Conservation (phyloP, 1,140 invertebrate genomes). For the Anthonomus grandis region DNA sequence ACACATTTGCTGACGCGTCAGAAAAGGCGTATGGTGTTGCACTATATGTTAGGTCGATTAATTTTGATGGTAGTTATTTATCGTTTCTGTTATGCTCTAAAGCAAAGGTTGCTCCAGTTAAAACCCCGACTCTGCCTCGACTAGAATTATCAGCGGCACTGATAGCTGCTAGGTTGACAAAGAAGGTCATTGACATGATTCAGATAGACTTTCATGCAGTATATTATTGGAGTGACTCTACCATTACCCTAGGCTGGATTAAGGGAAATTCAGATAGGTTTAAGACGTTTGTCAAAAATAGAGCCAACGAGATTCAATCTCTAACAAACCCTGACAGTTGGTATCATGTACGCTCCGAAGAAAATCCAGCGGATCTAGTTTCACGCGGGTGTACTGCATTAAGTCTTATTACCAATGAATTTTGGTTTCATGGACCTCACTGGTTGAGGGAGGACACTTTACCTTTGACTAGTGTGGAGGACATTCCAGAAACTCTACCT, state of each 20-base stretch:
- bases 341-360: slow-evolving; percentile 1
- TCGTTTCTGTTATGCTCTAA: slow-evolving; percentile 32
- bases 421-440: slow-evolving; percentile 25
- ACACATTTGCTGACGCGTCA: slow-evolving; percentile 35
- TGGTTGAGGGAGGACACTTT: slow-evolving; percentile 17
- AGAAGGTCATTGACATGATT: slow-evolving; percentile 5
- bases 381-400: background rate
- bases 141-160: slow-evolving; percentile 37
- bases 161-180: slow-evolving; percentile 23
- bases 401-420: slow-evolving; percentile 4
- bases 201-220: slow-evolving; percentile 1
- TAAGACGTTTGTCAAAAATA: slow-evolving; percentile 14
- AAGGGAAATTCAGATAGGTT: background rate
- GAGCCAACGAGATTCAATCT: slow-evolving; percentile 6
- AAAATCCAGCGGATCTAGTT: slow-evolving; percentile 25
- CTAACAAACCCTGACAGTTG: background rate
- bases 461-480: background rate
- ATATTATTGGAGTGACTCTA: slow-evolving; percentile 18
- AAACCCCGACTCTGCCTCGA: slow-evolving; percentile 34
- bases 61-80: slow-evolving; percentile 7
- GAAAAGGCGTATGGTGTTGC: slow-evolving; percentile 29
- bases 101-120: slow-evolving; percentile 38
- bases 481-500: background rate
- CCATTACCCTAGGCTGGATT: slow-evolving; percentile 18
- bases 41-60: slow-evolving; percentile 30